These are phyloP conservation scores for Empidonax traillii DNA, from an alignment of 2,113 vertebrate genomes.

Conservation along the genomic window DNA sequence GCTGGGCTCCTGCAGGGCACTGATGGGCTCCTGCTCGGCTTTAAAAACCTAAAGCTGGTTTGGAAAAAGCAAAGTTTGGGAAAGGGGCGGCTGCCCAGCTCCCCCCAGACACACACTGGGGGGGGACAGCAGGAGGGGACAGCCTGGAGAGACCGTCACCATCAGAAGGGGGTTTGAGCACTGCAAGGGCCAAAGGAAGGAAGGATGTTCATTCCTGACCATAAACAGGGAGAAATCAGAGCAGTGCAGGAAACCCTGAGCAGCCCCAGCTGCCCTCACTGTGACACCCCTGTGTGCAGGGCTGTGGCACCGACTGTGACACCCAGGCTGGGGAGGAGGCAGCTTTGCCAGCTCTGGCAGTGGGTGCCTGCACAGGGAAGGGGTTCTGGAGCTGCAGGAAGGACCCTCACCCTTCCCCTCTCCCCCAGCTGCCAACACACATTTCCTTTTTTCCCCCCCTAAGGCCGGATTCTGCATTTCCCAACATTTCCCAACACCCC, in stretches of 20 bases:
- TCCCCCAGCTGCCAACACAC: neutral
- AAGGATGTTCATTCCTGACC: neutral
- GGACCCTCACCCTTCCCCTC: neutral
- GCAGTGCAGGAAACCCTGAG: neutral
- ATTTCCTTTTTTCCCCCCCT: neutral
- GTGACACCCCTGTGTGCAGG: accelerated
- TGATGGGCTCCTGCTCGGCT: accelerated
- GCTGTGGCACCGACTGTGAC: neutral
- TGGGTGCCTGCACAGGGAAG: accelerated
- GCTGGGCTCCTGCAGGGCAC: neutral
- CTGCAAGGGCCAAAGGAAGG: neutral
- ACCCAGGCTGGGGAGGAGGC: neutral
- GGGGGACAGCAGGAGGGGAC: accelerated
- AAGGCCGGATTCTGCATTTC: neutral
- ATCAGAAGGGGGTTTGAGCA: accelerated
- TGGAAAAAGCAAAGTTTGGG: neutral
- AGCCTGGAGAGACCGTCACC: neutral
- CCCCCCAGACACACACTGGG: accelerated
- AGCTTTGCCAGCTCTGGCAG: neutral
- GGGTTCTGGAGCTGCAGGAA: neutral
- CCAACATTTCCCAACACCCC: neutral
- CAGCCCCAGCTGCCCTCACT: accelerated
- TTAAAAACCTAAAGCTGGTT: neutral
- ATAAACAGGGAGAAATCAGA: neutral
- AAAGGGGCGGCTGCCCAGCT: no score